A percentile compares a stretch with the other conserved stretches of the same genome.
phyloP scores from a whole-genome alignment of 2,888 invertebrate genomes.

The Dioctria linearis region DNA sequence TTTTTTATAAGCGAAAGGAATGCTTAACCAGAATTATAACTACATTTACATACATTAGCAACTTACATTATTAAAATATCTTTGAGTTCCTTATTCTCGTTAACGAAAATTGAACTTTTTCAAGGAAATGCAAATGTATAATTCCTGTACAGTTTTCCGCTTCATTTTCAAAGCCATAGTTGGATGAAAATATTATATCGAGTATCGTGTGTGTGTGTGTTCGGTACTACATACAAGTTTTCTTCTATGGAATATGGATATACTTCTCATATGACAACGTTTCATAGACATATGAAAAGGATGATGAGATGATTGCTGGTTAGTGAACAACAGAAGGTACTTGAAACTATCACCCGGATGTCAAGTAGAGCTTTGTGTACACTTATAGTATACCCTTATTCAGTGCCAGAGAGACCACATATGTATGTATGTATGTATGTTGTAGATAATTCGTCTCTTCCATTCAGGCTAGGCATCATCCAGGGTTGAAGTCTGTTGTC shows the following conservation, averaged over 20 bases:
- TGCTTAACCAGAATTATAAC: too few relatives aligned
- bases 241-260: background rate
- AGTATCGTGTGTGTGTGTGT: background rate
- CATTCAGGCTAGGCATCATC: background rate
- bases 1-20: too few relatives aligned
- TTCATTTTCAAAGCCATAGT: background rate
- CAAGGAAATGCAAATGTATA: background rate
- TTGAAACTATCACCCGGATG: slow-evolving; percentile 46
- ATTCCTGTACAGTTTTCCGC: background rate
- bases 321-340: slow-evolving; percentile 35
- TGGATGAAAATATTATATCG: background rate
- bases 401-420: background rate
- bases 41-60: too few relatives aligned
- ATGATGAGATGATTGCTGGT: slow-evolving; percentile 42
- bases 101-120: background rate
- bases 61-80: too few relatives aligned
- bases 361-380: slow-evolving; percentile 40
- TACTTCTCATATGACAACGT: background rate
- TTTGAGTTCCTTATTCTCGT: background rate
- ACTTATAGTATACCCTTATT: slow-evolving; percentile 21
- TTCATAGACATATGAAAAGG: background rate
- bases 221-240: background rate
- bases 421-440: background rate
- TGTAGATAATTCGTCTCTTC: background rate
- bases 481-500: background rate